phyloP scores from a whole-genome alignment of 2,113 vertebrate species.

The Mohoua ochrocephala region DNA sequence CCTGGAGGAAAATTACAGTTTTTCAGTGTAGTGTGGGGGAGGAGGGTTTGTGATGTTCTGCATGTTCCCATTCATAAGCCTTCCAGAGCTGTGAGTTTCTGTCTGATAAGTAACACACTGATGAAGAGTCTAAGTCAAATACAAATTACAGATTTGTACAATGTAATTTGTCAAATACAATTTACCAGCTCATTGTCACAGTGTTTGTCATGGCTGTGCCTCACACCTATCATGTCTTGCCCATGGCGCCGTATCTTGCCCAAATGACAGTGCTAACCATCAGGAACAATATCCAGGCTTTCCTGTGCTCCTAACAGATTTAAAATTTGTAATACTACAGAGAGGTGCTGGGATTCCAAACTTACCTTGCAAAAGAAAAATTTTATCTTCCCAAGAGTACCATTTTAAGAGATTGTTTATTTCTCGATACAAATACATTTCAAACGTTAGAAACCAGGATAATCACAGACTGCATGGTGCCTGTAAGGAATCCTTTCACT shows the following conservation, averaged over 20 bases:
- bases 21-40: neutral
- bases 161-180: neutral
- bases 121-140: neutral
- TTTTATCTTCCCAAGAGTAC: neutral
- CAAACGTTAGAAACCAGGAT: neutral
- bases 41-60: neutral
- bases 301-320: too few relatives aligned
- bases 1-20: neutral
- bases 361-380: neutral
- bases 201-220: neutral
- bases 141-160: neutral
- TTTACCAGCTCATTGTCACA: neutral
- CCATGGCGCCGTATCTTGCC: neutral
- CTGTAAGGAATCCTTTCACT: neutral
- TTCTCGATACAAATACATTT: neutral
- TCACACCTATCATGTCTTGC: neutral
- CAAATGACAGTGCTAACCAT: neutral
- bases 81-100: neutral
- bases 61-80: neutral
- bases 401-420: neutral
- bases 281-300: too few relatives aligned
- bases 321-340: neutral
- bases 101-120: neutral
- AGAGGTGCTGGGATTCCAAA: neutral
- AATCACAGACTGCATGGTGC: neutral